phyloP scores from a whole-genome alignment of 2,888 invertebrate genomes.

The Euphydryas editha region DNA sequence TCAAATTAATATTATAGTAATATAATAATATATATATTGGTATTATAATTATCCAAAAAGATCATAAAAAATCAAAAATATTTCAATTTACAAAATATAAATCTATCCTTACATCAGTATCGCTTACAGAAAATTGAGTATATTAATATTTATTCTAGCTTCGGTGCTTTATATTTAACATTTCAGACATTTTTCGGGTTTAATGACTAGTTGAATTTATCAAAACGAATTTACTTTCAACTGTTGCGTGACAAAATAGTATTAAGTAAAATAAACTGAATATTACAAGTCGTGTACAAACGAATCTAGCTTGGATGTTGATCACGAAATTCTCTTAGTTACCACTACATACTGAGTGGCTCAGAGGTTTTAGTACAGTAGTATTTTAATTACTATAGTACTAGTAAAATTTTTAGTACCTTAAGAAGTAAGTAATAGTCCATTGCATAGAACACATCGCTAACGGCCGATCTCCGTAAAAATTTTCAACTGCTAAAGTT shows the following conservation, averaged over 20 bases:
- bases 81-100: no score
- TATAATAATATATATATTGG: no score
- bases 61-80: no score
- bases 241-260: constrained; percentile 28
- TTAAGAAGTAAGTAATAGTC: no score
- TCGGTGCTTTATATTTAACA: neutral
- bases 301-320: constrained; percentile 44
- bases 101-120: no score
- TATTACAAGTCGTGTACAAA: constrained; percentile 50
- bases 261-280: constrained; percentile 31
- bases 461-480: no score
- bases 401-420: neutral
- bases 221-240: constrained; percentile 12
- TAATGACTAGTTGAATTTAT: constrained; percentile 5
- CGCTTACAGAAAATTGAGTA: no score
- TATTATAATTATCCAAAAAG: no score
- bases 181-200: constrained; percentile 4
- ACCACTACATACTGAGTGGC: neutral
- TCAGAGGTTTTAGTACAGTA: neutral
- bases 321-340: constrained; percentile 47
- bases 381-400: no score
- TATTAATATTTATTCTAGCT: neutral
- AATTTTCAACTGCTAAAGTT: no score
- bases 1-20: no score
- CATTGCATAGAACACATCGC: no score